Conservation (phyloP, 2,888 invertebrate species). For the Synergus umbraculus region DNA sequence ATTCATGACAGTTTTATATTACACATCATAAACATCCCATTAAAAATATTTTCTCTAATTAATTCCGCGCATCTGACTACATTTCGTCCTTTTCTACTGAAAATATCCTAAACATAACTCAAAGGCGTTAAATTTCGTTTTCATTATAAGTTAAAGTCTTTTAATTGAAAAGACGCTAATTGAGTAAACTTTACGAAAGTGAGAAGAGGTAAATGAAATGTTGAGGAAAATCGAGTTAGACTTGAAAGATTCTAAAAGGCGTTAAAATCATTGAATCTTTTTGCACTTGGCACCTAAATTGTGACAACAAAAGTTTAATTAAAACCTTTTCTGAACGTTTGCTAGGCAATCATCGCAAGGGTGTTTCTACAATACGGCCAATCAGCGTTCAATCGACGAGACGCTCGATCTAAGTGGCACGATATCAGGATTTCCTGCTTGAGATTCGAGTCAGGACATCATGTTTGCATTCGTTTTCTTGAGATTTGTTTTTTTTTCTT, state of each 20-base stretch:
- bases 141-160: conserved; percentile 4
- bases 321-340: conserved; percentile 43
- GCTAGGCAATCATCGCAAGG: conserved; percentile 37
- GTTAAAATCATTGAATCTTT: background rate
- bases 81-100: too few relatives aligned
- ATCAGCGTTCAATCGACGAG: conserved; percentile 47
- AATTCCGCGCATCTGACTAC: too few relatives aligned
- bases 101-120: too few relatives aligned
- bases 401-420: conserved; percentile 34
- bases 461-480: conserved; percentile 42
- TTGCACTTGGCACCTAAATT: conserved; percentile 1
- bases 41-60: too few relatives aligned
- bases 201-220: conserved; percentile 21
- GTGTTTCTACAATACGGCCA: conserved; percentile 57
- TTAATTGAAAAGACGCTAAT: conserved; percentile 1
- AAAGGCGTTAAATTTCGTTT: background rate
- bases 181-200: conserved; percentile 43
- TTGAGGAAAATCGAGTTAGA: background rate
- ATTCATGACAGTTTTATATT: background rate
- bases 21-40: too few relatives aligned
- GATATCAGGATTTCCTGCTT: conserved; percentile 32
- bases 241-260: background rate
- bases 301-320: conserved; percentile 53
- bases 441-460: conserved; percentile 42
- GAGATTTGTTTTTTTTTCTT: conserved; percentile 36